These are phyloP conservation scores for Thalassarche chlororhynchos DNA, from an alignment of 2,113 vertebrate genomes.

Conservation along the genomic window DNA sequence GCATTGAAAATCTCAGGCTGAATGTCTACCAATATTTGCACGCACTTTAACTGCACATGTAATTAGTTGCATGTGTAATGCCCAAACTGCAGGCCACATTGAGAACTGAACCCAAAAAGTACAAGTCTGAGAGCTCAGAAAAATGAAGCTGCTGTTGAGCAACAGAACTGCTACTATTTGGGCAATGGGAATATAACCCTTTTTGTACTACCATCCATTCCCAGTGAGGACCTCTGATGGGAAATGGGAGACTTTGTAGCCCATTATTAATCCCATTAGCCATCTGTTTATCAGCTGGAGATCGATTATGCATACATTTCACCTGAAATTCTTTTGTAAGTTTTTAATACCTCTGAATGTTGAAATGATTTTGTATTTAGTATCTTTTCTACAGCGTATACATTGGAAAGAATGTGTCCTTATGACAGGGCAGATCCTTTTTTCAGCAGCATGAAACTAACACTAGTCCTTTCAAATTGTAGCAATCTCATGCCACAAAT, in stretches of 20 bases:
- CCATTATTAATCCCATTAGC: neutral
- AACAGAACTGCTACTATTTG: neutral
- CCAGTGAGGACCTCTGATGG: neutral
- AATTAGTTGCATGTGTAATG: neutral
- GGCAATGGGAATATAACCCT: neutral
- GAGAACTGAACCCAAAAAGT: neutral
- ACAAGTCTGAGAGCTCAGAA: neutral
- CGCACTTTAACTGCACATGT: neutral
- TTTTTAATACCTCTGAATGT: neutral
- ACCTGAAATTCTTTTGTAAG: neutral
- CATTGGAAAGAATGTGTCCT: neutral
- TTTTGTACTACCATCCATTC: neutral
- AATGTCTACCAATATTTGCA: neutral
- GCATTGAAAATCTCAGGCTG: neutral
- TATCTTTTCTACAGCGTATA: neutral
- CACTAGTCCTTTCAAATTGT: neutral
- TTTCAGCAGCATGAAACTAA: neutral
- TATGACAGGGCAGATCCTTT: neutral
- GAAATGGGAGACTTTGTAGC: neutral
- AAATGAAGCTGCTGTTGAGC: neutral
- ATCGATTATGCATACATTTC: neutral
- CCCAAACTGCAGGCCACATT: neutral
- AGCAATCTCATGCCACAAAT: neutral
- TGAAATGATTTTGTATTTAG: neutral
- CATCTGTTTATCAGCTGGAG: neutral